Conservation (phyloP, 1,140 invertebrate genomes). For the Pantala flavescens region DNA sequence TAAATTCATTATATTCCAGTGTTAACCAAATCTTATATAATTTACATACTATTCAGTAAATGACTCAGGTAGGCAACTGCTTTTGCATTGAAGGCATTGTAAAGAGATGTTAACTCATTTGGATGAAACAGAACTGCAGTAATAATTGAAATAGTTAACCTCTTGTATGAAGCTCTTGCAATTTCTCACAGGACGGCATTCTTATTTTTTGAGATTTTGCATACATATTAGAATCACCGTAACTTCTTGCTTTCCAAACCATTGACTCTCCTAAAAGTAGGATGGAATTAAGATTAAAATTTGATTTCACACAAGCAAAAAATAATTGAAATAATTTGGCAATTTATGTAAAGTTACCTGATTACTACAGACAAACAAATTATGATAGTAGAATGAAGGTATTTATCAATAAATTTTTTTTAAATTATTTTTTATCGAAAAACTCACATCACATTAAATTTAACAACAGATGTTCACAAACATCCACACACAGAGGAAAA, state of each 20-base stretch:
- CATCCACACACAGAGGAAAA: no score
- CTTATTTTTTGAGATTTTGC: constrained; percentile 70
- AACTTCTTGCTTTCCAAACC: constrained; percentile 77
- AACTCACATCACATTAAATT: no score
- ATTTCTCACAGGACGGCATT: constrained; percentile 78
- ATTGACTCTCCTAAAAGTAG: constrained; percentile 63
- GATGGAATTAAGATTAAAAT: not conserved
- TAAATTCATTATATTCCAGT: not conserved
- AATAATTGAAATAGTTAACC: not conserved
- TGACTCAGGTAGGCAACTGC: not conserved
- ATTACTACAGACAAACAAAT: no score
- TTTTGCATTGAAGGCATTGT: constrained; percentile 9
- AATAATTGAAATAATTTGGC: no score
- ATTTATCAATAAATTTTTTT: no score
- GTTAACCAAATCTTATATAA: not conserved
- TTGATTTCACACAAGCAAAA: not conserved
- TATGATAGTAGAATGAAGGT: no score
- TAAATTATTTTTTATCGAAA: no score
- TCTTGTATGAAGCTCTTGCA: constrained; percentile 47
- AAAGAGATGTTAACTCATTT: not conserved
- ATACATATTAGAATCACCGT: constrained; percentile 63
- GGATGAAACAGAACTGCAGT: not conserved
- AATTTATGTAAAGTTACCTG: no score
- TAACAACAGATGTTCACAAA: no score
- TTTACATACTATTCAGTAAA: not conserved